Percentiles rank a stretch among this genome's conserved stretches.
These are phyloP conservation scores for Empis stercorea DNA, from an alignment of 2,888 invertebrate genomes.

Conservation along the genomic window DNA sequence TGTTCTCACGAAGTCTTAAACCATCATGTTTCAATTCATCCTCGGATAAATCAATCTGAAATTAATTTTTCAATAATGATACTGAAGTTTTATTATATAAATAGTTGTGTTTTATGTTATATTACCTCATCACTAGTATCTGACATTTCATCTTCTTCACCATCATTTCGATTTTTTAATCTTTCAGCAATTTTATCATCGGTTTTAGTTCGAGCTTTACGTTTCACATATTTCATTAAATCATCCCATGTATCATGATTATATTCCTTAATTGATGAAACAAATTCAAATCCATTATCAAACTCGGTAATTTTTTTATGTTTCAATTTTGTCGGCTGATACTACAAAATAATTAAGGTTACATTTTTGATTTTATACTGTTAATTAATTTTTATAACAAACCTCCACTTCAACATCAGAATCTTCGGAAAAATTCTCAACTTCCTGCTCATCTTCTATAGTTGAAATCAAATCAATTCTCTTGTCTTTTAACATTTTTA, in stretches of 20 bases:
- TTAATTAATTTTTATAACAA: constrained; percentile 22
- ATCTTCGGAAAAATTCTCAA: constrained; percentile 65
- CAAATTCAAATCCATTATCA: constrained; percentile 69
- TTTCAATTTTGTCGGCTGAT: constrained; percentile 71
- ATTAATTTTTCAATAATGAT: background rate
- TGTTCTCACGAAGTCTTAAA: constrained; percentile 53
- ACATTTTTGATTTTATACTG: background rate
- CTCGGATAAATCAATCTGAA: constrained; percentile 55
- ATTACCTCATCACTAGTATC: constrained; percentile 38
- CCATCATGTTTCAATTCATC: constrained; percentile 64
- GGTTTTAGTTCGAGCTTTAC: constrained; percentile 65
- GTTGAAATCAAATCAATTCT: constrained; percentile 59
- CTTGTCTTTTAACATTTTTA: constrained; percentile 5
- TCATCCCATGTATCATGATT: constrained; percentile 72
- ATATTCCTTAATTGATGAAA: constrained; percentile 63
- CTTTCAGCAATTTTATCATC: constrained; percentile 70
- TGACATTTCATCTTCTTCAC: constrained; percentile 39
- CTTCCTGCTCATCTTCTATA: constrained; percentile 70
- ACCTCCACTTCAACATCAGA: constrained; percentile 73
- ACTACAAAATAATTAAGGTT: constrained; percentile 39
- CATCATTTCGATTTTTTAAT: constrained; percentile 38
- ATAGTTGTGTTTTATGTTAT: too few species aligned
- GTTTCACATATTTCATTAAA: constrained; percentile 62
- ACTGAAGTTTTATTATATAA: too few species aligned
- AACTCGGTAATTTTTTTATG: constrained; percentile 60